These are phyloP conservation scores for Anagrus nilaparvatae DNA, from an alignment of 1,140 invertebrate genomes.

Conservation along the genomic window DNA sequence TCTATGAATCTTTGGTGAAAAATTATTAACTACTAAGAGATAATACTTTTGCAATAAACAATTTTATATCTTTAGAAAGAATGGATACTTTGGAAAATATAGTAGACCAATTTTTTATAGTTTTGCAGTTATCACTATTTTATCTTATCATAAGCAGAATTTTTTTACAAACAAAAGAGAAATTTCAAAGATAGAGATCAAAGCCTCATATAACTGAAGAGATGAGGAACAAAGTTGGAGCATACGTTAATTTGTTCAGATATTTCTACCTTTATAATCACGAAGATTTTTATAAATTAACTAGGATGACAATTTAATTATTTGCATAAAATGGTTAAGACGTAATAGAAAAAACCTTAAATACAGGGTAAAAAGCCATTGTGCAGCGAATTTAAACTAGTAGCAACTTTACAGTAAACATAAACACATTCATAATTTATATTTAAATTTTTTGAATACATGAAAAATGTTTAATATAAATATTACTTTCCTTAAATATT, in stretches of 20 bases:
- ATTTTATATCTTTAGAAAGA: no score
- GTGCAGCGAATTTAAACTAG: neutral
- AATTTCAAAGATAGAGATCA: neutral
- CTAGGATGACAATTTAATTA: neutral
- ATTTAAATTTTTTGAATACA: no score
- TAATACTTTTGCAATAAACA: no score
- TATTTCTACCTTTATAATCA: neutral
- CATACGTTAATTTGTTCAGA: neutral
- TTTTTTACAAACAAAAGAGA: no score
- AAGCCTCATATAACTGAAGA: neutral
- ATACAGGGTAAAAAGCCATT: neutral
- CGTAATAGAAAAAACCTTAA: neutral
- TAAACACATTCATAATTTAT: no score
- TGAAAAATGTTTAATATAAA: neutral
- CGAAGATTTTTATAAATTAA: neutral
- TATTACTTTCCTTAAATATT: no score
- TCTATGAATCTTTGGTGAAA: no score
- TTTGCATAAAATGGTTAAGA: neutral
- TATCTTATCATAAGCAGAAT: no score
- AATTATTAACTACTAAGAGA: no score
- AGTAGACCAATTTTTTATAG: no score
- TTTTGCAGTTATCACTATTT: no score
- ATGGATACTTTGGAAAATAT: no score
- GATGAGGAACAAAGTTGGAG: neutral
- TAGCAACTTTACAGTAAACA: neutral